Conservation (phyloP, 2,797 vertebrate species). For the Periparus ater region DNA sequence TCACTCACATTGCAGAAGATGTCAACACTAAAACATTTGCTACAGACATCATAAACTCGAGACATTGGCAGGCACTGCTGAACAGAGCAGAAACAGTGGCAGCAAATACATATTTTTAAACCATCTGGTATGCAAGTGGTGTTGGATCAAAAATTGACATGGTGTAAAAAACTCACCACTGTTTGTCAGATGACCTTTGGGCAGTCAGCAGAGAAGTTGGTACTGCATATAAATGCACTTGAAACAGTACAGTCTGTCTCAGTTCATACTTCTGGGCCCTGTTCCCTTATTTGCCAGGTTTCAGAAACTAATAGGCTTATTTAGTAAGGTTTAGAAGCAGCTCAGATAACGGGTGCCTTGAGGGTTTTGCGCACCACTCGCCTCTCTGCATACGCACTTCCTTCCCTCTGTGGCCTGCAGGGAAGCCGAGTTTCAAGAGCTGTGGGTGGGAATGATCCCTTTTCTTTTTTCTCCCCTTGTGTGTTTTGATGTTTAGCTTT, state of each 20-base stretch:
- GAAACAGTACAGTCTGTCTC: neutral
- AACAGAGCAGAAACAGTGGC: slow-evolving; percentile 47
- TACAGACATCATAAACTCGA: slow-evolving; percentile 59
- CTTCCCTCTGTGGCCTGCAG: slow-evolving; percentile 2
- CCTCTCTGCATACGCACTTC: neutral
- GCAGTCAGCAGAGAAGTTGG: slow-evolving; percentile 6
- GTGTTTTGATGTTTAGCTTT: slow-evolving; percentile 9
- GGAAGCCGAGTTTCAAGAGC: neutral
- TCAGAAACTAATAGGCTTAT: slow-evolving; percentile 59
- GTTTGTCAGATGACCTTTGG: slow-evolving; percentile 68
- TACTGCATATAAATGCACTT: slow-evolving; percentile 29
- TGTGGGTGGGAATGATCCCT: neutral
- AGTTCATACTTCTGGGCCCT: slow-evolving; percentile 24
- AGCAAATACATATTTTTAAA: slow-evolving; percentile 55
- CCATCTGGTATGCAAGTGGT: slow-evolving; percentile 46
- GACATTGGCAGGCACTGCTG: slow-evolving; percentile 50
- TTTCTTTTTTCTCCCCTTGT: neutral
- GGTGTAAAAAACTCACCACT: slow-evolving; percentile 45
- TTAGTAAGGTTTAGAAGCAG: slow-evolving; percentile 37
- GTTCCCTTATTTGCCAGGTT: slow-evolving; percentile 23
- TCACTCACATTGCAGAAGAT: slow-evolving; percentile 52
- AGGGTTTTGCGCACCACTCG: slow-evolving; percentile 28
- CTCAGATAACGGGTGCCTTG: slow-evolving; percentile 39
- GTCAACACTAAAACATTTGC: slow-evolving; percentile 69
- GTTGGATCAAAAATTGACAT: slow-evolving; percentile 41